A percentile compares a stretch with the other conserved stretches of the same genome.
These are phyloP conservation scores for Galeopterus variegatus DNA, from an alignment of 2,113 vertebrate species.

Conservation along the genomic window DNA sequence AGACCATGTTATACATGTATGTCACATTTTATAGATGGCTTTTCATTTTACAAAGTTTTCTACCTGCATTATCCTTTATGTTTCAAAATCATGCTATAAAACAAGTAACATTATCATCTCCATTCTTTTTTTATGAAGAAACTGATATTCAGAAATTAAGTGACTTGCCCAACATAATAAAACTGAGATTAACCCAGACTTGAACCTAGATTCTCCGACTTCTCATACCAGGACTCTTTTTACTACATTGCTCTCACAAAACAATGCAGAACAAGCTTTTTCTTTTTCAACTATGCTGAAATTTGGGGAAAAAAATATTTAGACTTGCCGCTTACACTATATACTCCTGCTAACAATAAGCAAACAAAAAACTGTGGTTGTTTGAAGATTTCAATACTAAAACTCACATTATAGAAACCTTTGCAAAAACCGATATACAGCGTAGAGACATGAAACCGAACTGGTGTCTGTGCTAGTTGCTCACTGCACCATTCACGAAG, in stretches of 20 bases:
- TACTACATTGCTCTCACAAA: constrained; percentile 42
- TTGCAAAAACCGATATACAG: background rate
- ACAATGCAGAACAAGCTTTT: background rate
- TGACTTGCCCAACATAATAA: constrained; percentile 33
- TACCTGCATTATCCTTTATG: background rate
- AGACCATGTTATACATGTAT: background rate
- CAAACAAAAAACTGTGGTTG: background rate
- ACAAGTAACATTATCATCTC: background rate
- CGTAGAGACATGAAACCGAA: background rate
- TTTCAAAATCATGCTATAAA: background rate
- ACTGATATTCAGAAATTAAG: background rate
- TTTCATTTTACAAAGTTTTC: constrained; percentile 6
- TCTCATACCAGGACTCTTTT: background rate
- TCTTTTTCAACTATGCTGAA: background rate
- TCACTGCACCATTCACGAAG: background rate
- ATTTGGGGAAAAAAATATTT: background rate
- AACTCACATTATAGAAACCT: constrained; percentile 16
- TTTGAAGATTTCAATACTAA: constrained; percentile 47
- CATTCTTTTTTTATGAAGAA: constrained; percentile 16
- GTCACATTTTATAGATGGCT: background rate
- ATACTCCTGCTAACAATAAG: background rate
- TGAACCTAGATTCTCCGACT: background rate
- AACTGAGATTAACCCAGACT: constrained; percentile 3
- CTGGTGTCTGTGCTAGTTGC: background rate
- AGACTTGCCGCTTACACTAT: background rate